Evolutionary conservation across 1,140 invertebrate genomes (phyloP).

Genomic region (Potamilus streckersoni): DNA sequence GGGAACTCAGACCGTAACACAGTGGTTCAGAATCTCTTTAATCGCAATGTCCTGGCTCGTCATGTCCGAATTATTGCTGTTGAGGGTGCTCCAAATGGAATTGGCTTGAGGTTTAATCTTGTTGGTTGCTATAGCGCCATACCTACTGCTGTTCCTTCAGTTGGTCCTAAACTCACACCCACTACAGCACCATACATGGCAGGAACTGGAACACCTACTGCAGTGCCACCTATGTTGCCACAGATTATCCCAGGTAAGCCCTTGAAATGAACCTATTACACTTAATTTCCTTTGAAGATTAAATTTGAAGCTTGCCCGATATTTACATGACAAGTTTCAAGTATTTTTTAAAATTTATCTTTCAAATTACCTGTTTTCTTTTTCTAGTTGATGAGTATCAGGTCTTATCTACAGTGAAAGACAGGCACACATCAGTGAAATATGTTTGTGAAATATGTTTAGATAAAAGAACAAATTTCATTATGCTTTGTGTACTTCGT

Average conservation of each 20-base stretch:
- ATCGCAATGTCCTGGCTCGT: slow-evolving; percentile 32
- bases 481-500: no score
- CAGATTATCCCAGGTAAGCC: slow-evolving; percentile 19
- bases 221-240: slow-evolving; percentile 1
- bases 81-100: slow-evolving; percentile 30
- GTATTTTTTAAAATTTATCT: no score
- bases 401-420: no score
- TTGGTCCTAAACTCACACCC: background rate
- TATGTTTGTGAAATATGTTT: no score
- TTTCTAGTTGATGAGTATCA: no score
- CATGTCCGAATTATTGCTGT: slow-evolving; percentile 37
- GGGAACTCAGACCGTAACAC: slow-evolving; percentile 32
- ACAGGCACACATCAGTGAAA: no score
- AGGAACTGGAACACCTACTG: slow-evolving; percentile 4
- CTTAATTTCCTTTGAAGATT: no score
- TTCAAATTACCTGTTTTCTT: no score
- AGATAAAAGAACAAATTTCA: no score
- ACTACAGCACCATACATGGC: slow-evolving; percentile 5
- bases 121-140: slow-evolving; percentile 32
- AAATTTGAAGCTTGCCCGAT: no score
- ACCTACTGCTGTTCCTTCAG: background rate
- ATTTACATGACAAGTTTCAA: no score
- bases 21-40: slow-evolving; percentile 40
- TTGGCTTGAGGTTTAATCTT: slow-evolving; percentile 39
- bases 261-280: background rate